These are phyloP conservation scores for Apodemus sylvaticus DNA, from an alignment of 2,113 vertebrate species.

Conservation along the genomic window DNA sequence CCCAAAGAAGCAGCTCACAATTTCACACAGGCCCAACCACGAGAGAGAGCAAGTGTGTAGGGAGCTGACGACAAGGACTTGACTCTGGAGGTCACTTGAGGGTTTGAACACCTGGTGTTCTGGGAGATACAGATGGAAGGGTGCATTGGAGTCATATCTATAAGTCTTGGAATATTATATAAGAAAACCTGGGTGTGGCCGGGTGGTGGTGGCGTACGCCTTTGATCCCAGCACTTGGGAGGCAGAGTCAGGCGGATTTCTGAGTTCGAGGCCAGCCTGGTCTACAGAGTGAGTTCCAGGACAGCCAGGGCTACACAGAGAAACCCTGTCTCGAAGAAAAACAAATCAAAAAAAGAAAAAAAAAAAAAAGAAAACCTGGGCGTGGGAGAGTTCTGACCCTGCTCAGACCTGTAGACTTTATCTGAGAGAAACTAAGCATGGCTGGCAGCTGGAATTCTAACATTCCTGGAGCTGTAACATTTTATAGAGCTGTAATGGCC, in stretches of 20 bases:
- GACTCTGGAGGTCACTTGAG: too few species aligned
- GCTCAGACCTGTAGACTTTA: background rate
- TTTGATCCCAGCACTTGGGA: too few species aligned
- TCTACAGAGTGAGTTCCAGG: too few species aligned
- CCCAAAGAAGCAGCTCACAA: background rate
- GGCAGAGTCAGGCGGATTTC: too few species aligned
- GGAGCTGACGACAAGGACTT: background rate
- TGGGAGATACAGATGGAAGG: too few species aligned
- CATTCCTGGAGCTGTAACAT: background rate
- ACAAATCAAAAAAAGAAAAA: too few species aligned
- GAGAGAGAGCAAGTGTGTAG: rapidly evolving
- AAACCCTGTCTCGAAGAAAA: too few species aligned
- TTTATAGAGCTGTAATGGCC: too few species aligned
- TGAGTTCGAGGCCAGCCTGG: too few species aligned
- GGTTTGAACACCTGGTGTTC: rapidly evolving
- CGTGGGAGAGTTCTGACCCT: background rate
- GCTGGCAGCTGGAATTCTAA: background rate
- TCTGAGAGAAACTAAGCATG: background rate
- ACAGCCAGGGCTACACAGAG: too few species aligned
- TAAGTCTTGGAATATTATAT: background rate
- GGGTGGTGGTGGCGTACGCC: too few species aligned
- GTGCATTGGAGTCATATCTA: background rate
- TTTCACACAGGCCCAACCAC: background rate
- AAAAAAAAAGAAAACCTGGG: slow-evolving; percentile 25
- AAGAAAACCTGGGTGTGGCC: background rate